Evolutionary conservation across 2,113 vertebrate genomes (phyloP).

Genomic region (human): GRCh38 chr17:40603001-40603500

Average conservation of each 20-base stretch:
- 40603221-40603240: neutral
- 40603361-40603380: neutral
- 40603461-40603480: neutral
- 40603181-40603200: conserved; percentile 16
- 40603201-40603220: conserved; percentile 4
- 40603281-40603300: accelerated
- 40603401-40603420: neutral
- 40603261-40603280: neutral
- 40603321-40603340: neutral
- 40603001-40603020: conserved; percentile 46
- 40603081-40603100: conserved; percentile 67
- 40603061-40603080: conserved; percentile 63
- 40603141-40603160: conserved; percentile 74
- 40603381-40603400: neutral
- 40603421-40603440: too few relatives aligned
- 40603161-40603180: conserved; percentile 73
- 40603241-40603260: neutral
- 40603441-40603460: neutral
- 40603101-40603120: conserved; percentile 58
- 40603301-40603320: neutral
- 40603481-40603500: neutral
- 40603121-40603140: conserved; percentile 62
- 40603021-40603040: conserved; percentile 72
- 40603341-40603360: neutral
- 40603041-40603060: conserved; percentile 62